These are phyloP conservation scores for Agonopterix subpropinquella DNA, from an alignment of 2,888 invertebrate genomes.

Conservation along the genomic window DNA sequence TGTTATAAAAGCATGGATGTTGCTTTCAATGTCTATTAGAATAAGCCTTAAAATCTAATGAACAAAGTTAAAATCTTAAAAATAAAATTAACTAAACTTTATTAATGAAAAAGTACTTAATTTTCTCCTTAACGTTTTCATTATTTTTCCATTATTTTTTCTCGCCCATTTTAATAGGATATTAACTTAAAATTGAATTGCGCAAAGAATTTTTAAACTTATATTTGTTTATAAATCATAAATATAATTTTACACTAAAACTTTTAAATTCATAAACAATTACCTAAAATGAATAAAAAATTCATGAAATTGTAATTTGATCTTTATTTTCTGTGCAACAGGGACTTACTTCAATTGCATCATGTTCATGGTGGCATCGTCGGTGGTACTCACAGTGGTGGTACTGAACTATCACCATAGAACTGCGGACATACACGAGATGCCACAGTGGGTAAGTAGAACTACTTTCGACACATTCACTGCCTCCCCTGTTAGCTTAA, in stretches of 20 bases:
- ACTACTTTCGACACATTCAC: too few species aligned
- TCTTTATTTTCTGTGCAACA: constrained; percentile 55
- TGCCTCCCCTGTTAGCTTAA: too few species aligned
- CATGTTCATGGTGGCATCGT: constrained; percentile 99
- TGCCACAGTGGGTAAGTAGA: constrained; percentile 94
- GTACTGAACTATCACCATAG: constrained; percentile 98
- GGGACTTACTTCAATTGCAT: constrained; percentile 99
- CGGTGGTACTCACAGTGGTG: constrained; percentile 96
- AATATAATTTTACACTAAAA: background rate
- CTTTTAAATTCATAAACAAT: background rate
- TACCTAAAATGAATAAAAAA: too few species aligned
- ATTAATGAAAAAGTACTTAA: constrained; percentile 26
- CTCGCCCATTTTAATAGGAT: constrained; percentile 4
- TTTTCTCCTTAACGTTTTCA: constrained; percentile 40
- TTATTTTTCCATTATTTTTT: constrained; percentile 8
- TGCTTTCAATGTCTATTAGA: constrained; percentile 24
- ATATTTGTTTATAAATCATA: background rate
- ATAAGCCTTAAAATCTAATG: too few species aligned
- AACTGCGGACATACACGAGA: constrained; percentile 96
- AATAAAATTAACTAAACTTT: background rate
- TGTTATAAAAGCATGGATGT: constrained; percentile 37
- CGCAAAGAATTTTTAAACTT: background rate
- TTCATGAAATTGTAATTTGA: too few species aligned
- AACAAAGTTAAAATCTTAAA: background rate
- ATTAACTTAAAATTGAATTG: background rate